These are phyloP conservation scores for Pelodytes ibericus DNA, from an alignment of 2,797 vertebrate species.

Conservation along the genomic window DNA sequence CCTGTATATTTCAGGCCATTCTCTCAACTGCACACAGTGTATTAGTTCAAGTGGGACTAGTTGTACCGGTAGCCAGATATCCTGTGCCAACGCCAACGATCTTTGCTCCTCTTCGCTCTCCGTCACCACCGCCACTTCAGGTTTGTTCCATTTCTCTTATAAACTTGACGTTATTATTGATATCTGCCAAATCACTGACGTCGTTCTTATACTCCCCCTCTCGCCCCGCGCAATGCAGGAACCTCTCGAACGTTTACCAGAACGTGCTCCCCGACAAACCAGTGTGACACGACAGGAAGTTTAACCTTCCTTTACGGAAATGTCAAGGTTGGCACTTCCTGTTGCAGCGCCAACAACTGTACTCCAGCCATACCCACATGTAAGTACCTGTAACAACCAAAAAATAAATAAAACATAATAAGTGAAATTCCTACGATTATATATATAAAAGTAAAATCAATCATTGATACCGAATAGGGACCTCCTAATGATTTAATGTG, in stretches of 20 bases:
- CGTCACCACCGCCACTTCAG: no score
- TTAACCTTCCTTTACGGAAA: conserved; percentile 8
- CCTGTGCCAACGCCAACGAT: not conserved
- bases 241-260: not conserved
- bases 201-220: no score
- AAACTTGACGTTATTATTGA: no score
- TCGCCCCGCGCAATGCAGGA: no score
- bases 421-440: no score
- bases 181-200: no score
- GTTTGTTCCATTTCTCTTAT: no score
- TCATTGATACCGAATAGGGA: no score
- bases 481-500: no score
- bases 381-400: conserved; percentile 22
- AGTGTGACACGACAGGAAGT: conserved; percentile 8
- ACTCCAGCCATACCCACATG: not conserved
- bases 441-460: no score
- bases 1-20: not conserved
- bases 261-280: not conserved
- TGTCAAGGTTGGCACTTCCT: not conserved
- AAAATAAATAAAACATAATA: no score
- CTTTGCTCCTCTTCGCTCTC: no score
- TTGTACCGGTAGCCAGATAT: not conserved
- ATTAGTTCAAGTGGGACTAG: not conserved
- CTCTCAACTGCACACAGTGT: not conserved
- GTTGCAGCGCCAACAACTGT: conserved; percentile 2